Conservation (phyloP, 2,888 invertebrate genomes). For the Lasius platythorax region DNA sequence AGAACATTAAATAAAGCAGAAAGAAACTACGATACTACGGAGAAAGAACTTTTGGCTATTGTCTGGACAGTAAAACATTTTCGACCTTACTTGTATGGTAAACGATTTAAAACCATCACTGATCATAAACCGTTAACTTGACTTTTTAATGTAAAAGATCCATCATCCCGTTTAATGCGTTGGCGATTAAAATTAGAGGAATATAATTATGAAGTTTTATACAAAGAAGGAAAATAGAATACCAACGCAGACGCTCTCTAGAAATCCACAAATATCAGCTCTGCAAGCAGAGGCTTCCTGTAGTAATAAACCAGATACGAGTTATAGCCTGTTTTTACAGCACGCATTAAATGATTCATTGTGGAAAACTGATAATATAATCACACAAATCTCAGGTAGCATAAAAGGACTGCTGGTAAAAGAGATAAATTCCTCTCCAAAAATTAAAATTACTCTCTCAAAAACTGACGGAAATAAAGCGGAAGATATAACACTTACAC, state of each 20-base stretch:
- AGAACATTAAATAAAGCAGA: not conserved
- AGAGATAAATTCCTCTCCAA: not conserved
- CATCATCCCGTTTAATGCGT: too few species aligned
- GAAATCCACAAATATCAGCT: too few species aligned
- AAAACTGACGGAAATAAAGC: too few species aligned
- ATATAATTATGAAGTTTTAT: too few species aligned
- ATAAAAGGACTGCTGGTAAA: not conserved
- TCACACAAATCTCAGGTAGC: not conserved
- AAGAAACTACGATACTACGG: not conserved
- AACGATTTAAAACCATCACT: not conserved
- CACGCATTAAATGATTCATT: not conserved
- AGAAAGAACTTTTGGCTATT: slow-evolving; percentile 12
- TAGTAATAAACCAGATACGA: too few species aligned
- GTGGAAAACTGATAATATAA: not conserved
- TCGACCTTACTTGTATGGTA: not conserved
- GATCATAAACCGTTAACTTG: not conserved
- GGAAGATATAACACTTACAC: too few species aligned
- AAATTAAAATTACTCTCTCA: not conserved
- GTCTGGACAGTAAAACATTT: too few species aligned
- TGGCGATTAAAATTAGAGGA: too few species aligned
- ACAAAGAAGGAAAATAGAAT: too few species aligned
- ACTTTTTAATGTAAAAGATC: too few species aligned
- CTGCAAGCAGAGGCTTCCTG: too few species aligned
- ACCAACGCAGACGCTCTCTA: too few species aligned
- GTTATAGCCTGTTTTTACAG: not conserved